Percentiles rank a stretch among this genome's conserved stretches.
These are phyloP conservation scores for Danio tinwini DNA, from an alignment of 2,797 vertebrate species.

Conservation along the genomic window DNA sequence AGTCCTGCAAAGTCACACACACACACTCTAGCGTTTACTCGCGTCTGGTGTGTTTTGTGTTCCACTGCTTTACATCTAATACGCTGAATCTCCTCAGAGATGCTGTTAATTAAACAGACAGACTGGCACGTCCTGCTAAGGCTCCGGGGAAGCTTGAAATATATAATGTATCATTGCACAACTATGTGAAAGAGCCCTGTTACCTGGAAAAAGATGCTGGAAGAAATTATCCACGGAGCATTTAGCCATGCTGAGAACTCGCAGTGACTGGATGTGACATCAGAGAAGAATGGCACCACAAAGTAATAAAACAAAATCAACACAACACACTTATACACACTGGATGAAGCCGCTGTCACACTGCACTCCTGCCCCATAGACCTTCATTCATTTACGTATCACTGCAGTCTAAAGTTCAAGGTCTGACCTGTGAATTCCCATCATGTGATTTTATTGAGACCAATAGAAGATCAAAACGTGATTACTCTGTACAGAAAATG, in stretches of 20 bases:
- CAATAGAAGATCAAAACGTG: too few relatives aligned
- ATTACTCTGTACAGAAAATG: too few relatives aligned
- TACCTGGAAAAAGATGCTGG: slow-evolving; percentile 9
- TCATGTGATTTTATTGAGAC: too few relatives aligned
- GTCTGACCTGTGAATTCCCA: too few relatives aligned
- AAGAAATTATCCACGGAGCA: background rate
- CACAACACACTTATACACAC: background rate
- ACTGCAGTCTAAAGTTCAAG: too few relatives aligned
- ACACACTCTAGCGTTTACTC: slow-evolving; percentile 20
- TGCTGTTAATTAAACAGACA: slow-evolving; percentile 41
- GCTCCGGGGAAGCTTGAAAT: slow-evolving; percentile 30
- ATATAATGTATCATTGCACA: slow-evolving; percentile 23
- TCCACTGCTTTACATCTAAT: slow-evolving; percentile 8
- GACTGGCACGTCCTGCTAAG: slow-evolving; percentile 19
- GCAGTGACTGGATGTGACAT: slow-evolving; percentile 14
- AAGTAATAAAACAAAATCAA: slow-evolving; percentile 19
- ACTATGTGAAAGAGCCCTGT: slow-evolving; percentile 23
- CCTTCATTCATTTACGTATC: too few relatives aligned
- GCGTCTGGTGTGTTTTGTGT: slow-evolving; percentile 15
- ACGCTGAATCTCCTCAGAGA: slow-evolving; percentile 27
- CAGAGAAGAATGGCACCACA: slow-evolving; percentile 8
- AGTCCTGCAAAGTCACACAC: slow-evolving; percentile 23
- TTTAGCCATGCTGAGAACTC: slow-evolving; percentile 8
- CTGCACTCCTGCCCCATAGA: too few relatives aligned
- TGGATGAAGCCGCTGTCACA: background rate